Evolutionary conservation across 2,113 vertebrate genomes (phyloP).

Genomic region (Pongo abelii): DNA sequence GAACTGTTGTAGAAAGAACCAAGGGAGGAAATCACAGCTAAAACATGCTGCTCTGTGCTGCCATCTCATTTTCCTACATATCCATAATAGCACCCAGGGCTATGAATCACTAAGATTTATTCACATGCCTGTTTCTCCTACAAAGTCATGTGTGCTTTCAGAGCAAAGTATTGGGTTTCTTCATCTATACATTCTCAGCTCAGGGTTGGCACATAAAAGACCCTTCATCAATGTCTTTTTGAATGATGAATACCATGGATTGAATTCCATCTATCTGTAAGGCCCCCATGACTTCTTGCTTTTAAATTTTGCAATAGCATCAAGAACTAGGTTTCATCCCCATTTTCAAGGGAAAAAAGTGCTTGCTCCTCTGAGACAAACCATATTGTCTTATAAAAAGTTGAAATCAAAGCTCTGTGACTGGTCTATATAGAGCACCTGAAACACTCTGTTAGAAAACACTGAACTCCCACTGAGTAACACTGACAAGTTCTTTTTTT

Average conservation of each 20-base stretch:
- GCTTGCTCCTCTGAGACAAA: not conserved
- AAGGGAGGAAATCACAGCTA: not conserved
- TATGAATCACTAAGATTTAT: not conserved
- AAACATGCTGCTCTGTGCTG: not conserved
- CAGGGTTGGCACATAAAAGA: not conserved
- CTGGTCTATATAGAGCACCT: not conserved
- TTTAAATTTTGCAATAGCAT: not conserved
- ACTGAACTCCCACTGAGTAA: not conserved
- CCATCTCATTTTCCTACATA: not conserved
- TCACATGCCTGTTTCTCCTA: not conserved
- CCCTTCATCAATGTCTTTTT: not conserved
- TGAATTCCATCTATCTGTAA: not conserved
- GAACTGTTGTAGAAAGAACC: not conserved
- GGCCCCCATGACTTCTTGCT: not conserved
- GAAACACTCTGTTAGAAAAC: not conserved
- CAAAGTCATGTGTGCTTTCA: not conserved
- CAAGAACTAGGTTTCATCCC: not conserved
- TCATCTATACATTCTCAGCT: not conserved
- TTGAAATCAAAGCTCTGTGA: not conserved
- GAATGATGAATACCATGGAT: not conserved
- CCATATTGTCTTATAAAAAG: not conserved
- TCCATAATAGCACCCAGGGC: not conserved
- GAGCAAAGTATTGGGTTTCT: not conserved
- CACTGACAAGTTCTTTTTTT: not conserved
- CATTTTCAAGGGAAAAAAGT: not conserved